Conservation (phyloP, 1,140 invertebrate genomes). For the Notospermus geniculatus region DNA sequence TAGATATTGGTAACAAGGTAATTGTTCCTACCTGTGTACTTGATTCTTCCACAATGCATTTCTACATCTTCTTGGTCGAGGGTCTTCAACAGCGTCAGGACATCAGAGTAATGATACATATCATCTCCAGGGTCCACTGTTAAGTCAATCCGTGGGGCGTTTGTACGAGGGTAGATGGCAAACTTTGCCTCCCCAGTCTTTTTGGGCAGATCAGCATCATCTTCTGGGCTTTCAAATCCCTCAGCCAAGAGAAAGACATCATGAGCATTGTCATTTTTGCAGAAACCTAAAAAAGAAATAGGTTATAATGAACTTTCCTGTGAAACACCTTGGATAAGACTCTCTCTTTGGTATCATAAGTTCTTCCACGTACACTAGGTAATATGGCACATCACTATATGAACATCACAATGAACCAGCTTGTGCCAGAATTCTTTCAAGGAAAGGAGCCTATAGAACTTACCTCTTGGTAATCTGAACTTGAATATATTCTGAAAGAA, state of each 20-base stretch:
- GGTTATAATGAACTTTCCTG: not conserved
- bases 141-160: slow-evolving; percentile 43
- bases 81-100: slow-evolving; percentile 38
- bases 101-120: slow-evolving; percentile 41
- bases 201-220: slow-evolving; percentile 28
- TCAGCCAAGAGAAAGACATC: slow-evolving; percentile 48
- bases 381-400: too few relatives aligned
- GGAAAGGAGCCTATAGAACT: not conserved
- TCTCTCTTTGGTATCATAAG: too few relatives aligned
- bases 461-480: slow-evolving; percentile 39
- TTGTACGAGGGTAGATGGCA: slow-evolving; percentile 49
- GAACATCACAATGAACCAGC: too few relatives aligned
- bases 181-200: slow-evolving; percentile 49
- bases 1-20: too few relatives aligned
- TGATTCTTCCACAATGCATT: slow-evolving; percentile 50
- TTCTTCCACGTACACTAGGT: too few relatives aligned
- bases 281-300: slow-evolving; percentile 40
- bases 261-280: slow-evolving; percentile 49
- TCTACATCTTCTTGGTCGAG: slow-evolving; percentile 31
- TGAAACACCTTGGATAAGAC: too few relatives aligned
- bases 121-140: slow-evolving; percentile 42
- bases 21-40: slow-evolving; percentile 15
- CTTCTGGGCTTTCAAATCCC: slow-evolving; percentile 33
- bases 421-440: too few relatives aligned
- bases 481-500: slow-evolving; percentile 35